Base-by-base conservation (phyloP, 2,888 invertebrate genomes). In the Trichopoda pennipes region DNA sequence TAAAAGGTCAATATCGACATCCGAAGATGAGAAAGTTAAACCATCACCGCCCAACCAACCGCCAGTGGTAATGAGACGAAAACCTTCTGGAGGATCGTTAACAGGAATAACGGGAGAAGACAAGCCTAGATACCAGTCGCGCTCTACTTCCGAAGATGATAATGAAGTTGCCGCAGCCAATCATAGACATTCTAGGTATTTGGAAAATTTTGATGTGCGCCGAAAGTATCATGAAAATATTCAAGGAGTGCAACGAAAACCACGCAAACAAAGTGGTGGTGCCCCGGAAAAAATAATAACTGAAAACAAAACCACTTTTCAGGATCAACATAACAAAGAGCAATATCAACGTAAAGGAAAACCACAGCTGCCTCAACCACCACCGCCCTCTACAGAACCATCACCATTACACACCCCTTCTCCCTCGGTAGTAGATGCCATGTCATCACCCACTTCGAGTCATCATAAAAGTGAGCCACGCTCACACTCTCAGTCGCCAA, bases 161-260 rank as follows among this genome's bases (percentile, higher is more conserved):
- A 86, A 86, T 53, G 78, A 83, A 8, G 81, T 77, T 19, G 87
- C 87, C 68, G 81, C 88, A 14, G 69, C 83, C 10, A 87, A 85
- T 66, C 87, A 88, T 68, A 87, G 91, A 0, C 91, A 91, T 64
- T 91, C 91, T 1, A 87, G 90, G 10, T 91, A 91, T 60, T 86
- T 91, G 42, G 91, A 91, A 83, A 91, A 87, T 78, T 91, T 91
- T 72, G 91, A 91, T 83, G 90, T 91, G 51, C 90, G 89, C 47
- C 89, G 88, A 51, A 90, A 90, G 77, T 88, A 89, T 56, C 89
- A 90, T 42, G 90, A 90, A 69, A 89, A 90, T 69, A 85, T 76
- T 2, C 75, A 42, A 12, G 66, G 49, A 47, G 70, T 88, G 21
- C 86, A 88, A 8, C 85, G 89, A 10, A 90, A 89, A 66, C 87